Evolutionary conservation across 2,797 vertebrate species (phyloP).

Genomic region (Danio kyathit): DNA sequence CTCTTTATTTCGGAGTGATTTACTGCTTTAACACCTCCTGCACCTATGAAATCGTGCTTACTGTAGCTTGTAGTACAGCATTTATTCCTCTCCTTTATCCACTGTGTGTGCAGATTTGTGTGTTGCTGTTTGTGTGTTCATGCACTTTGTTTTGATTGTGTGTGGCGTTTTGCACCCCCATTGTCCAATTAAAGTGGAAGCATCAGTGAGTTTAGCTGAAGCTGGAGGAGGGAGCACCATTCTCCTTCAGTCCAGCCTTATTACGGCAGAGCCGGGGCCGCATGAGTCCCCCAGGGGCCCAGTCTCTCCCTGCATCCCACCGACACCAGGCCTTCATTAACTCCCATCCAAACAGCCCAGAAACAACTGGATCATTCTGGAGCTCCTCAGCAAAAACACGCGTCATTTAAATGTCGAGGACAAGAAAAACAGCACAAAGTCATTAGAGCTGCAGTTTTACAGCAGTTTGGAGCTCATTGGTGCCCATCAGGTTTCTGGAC

Average conservation of each 20-base stretch:
- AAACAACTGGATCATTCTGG: conserved; percentile 30
- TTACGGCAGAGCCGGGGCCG: conserved; percentile 55
- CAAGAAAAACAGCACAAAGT: conserved; percentile 19
- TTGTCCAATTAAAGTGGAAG: conserved; percentile 62
- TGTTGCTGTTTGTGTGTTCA: conserved; percentile 7
- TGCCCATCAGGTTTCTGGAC: neutral
- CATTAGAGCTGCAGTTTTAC: conserved; percentile 29
- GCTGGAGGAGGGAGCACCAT: conserved; percentile 34
- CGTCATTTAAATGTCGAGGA: conserved; percentile 21
- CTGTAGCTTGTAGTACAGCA: neutral
- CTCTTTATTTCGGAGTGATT: no score
- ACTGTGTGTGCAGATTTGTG: neutral
- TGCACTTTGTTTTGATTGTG: conserved; percentile 38
- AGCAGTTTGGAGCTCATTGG: conserved; percentile 11
- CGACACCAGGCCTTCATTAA: conserved; percentile 53
- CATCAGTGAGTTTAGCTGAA: conserved; percentile 53
- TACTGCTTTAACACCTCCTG: no score
- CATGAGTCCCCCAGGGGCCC: conserved; percentile 47
- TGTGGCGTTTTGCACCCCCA: conserved; percentile 33
- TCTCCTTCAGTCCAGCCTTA: conserved; percentile 57
- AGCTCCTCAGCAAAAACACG: conserved; percentile 11
- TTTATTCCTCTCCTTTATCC: neutral
- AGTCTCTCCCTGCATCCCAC: conserved; percentile 27
- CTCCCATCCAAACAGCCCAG: conserved; percentile 32
- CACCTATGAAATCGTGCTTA: neutral